Conservation (phyloP, 2,797 vertebrate genomes). For the Decapterus maruadsi region DNA sequence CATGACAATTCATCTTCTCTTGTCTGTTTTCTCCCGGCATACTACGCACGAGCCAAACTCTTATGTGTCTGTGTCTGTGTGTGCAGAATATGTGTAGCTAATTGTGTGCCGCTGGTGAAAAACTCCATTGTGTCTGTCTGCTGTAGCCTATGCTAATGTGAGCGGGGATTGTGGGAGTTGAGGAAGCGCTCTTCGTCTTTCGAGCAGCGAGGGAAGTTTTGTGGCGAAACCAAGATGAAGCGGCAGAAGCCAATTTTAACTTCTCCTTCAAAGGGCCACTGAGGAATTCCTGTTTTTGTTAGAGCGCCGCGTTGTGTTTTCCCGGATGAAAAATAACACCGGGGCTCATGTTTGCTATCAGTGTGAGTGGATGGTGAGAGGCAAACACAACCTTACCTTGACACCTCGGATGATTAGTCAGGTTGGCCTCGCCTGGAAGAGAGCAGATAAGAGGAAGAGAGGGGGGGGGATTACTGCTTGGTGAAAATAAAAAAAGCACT, state of each 20-base stretch:
- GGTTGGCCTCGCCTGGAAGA: slow-evolving; percentile 71
- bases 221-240: slow-evolving; percentile 8
- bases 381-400: slow-evolving; percentile 64
- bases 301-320: slow-evolving; percentile 32
- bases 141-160: slow-evolving; percentile 60
- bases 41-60: slow-evolving; percentile 34
- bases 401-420: slow-evolving; percentile 73
- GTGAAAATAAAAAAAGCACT: slow-evolving; percentile 29
- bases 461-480: slow-evolving; percentile 44
- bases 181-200: slow-evolving; percentile 14
- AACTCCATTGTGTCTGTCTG: slow-evolving; percentile 50
- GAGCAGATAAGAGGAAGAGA: slow-evolving; percentile 60
- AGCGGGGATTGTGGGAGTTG: slow-evolving; percentile 49
- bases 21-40: slow-evolving; percentile 4
- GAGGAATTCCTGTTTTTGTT: slow-evolving; percentile 54
- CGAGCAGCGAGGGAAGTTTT: slow-evolving; percentile 41
- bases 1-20: slow-evolving; percentile 29
- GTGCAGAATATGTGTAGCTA: slow-evolving; percentile 19
- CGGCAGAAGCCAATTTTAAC: slow-evolving; percentile 54
- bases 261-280: slow-evolving; percentile 39
- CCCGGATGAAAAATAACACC: slow-evolving; percentile 36
- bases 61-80: slow-evolving; percentile 5
- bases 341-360: slow-evolving; percentile 35
- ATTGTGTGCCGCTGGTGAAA: slow-evolving; percentile 34
- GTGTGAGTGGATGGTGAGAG: slow-evolving; percentile 34